phyloP scores from a whole-genome alignment of 1,140 invertebrate species.

The Acromyrmex charruanus region DNA sequence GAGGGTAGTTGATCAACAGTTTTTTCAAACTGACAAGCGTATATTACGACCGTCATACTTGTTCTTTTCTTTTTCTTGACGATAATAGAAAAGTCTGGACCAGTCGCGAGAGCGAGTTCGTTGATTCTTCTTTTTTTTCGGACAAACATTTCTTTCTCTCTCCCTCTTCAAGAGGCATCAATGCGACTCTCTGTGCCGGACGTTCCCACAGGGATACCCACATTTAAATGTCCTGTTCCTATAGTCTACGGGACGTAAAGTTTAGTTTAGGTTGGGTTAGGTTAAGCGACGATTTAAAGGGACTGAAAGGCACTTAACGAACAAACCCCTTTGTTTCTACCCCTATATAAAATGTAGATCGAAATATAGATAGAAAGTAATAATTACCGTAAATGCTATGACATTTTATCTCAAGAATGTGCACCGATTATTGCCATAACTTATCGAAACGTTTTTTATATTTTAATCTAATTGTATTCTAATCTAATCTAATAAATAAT shows the following conservation, averaged over 20 bases:
- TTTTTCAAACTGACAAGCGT: slow-evolving; percentile 35
- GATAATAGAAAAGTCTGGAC: slow-evolving; percentile 64
- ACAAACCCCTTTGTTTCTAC: slow-evolving; percentile 24
- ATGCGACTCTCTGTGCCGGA: slow-evolving; percentile 72
- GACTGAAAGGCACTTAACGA: slow-evolving; percentile 47
- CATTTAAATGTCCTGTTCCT: slow-evolving; percentile 78
- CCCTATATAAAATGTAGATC: background rate
- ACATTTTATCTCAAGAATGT: background rate
- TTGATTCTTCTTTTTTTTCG: slow-evolving; percentile 66
- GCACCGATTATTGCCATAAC: background rate
- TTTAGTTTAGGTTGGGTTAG: slow-evolving; percentile 65
- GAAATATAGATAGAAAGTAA: background rate
- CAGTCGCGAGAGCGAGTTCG: slow-evolving; percentile 69
- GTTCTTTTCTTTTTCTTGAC: slow-evolving; percentile 29
- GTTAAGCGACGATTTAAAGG: slow-evolving; percentile 75
- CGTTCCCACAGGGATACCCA: slow-evolving; percentile 79
- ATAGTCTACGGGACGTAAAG: slow-evolving; percentile 41
- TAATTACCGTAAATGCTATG: background rate
- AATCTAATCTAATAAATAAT: no score
- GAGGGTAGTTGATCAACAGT: slow-evolving; percentile 32
- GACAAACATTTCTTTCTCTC: slow-evolving; percentile 25
- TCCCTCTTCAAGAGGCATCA: slow-evolving; percentile 58
- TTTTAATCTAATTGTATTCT: no score
- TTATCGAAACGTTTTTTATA: background rate
- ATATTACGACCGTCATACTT: background rate